Evolutionary conservation across 2,113 vertebrate species (phyloP).

Genomic region (Chamaea fasciata): DNA sequence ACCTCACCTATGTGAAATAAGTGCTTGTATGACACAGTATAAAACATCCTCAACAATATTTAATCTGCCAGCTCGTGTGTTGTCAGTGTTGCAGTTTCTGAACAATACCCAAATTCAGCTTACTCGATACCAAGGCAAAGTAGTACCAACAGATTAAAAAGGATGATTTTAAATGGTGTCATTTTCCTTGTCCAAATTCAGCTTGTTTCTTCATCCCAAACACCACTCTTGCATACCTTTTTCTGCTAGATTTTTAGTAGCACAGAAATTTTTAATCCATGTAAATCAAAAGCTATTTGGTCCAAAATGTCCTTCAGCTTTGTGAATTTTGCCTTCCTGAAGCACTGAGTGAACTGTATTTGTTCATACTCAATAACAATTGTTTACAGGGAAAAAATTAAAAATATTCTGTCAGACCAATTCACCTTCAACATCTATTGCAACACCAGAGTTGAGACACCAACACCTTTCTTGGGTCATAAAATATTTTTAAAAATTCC

Average conservation of each 20-base stretch:
- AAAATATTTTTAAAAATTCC: not conserved
- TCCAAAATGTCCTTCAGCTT: not conserved
- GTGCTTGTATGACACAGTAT: not conserved
- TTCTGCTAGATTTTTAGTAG: not conserved
- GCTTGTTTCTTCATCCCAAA: not conserved
- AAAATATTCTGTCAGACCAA: not conserved
- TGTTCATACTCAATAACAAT: not conserved
- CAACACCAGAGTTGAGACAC: not conserved
- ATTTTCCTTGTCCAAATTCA: not conserved
- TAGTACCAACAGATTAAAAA: not conserved
- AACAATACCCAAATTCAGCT: accelerated
- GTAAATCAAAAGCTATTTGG: not conserved
- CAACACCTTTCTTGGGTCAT: not conserved
- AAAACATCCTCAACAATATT: not conserved
- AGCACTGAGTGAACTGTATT: not conserved
- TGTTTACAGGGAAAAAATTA: not conserved
- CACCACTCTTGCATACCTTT: not conserved
- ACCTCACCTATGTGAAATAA: not conserved
- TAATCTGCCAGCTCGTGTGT: not conserved
- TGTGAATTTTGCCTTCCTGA: not conserved
- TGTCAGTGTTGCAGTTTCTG: not conserved
- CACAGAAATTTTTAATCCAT: not conserved
- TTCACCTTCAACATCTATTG: not conserved
- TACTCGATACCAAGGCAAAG: not conserved
- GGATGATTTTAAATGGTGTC: not conserved